phyloP scores from a whole-genome alignment of 2,797 vertebrate genomes.

The Bufotes viridis region DNA sequence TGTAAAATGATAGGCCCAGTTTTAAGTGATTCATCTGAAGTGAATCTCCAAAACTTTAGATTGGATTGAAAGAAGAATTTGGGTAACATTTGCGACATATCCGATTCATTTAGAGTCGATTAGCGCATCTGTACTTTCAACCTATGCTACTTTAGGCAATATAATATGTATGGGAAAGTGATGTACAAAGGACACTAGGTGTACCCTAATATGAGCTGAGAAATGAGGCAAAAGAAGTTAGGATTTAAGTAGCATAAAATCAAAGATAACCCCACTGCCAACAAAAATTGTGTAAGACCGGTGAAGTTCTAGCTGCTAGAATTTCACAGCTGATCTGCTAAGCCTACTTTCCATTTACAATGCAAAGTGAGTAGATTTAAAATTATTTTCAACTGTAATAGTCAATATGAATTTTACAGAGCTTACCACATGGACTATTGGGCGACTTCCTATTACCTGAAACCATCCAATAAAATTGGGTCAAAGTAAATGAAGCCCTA shows the following conservation, averaged over 20 bases:
- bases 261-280: not conserved
- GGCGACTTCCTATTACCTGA: not conserved
- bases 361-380: slow-evolving; percentile 16
- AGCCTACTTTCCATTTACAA: not conserved
- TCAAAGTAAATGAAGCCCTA: slow-evolving; percentile 11
- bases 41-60: too few relatives aligned
- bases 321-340: not conserved
- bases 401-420: slow-evolving; percentile 2
- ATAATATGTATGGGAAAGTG: too few relatives aligned
- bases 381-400: slow-evolving; percentile 5
- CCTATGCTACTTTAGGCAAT: too few relatives aligned
- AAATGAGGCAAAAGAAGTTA: too few relatives aligned
- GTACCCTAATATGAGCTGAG: too few relatives aligned
- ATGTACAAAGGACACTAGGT: too few relatives aligned
- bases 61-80: too few relatives aligned
- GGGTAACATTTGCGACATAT: too few relatives aligned
- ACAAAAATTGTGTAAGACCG: not conserved
- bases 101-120: too few relatives aligned
- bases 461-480: not conserved
- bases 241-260: not conserved
- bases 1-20: too few relatives aligned
- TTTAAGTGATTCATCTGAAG: too few relatives aligned
- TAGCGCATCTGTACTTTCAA: too few relatives aligned
- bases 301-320: not conserved
- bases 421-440: not conserved